A percentile compares a stretch with the other conserved stretches of the same genome.
These are phyloP conservation scores for Hydriomena furcata DNA, from an alignment of 2,888 invertebrate species.

Conservation along the genomic window DNA sequence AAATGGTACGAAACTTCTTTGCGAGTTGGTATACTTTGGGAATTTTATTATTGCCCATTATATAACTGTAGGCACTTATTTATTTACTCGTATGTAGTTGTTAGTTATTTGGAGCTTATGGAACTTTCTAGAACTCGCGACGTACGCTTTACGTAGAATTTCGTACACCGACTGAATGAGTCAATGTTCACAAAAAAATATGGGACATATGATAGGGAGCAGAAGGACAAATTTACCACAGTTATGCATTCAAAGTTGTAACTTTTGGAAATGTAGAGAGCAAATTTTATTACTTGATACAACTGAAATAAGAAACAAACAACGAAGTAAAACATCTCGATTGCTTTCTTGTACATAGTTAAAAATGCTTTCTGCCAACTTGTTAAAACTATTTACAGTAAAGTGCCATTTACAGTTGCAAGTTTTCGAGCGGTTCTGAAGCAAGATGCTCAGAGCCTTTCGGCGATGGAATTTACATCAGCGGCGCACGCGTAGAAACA, in stretches of 20 bases:
- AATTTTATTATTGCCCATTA: conserved; percentile 26
- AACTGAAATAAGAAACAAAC: conserved; percentile 7
- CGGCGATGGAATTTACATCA: conserved; percentile 63
- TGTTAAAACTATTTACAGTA: conserved; percentile 32
- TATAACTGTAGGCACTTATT: background rate
- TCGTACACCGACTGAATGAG: too few species aligned
- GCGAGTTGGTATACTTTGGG: conserved; percentile 33
- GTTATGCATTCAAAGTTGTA: too few species aligned
- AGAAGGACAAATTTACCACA: too few species aligned
- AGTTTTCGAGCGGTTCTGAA: conserved; percentile 28
- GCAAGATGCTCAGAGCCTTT: conserved; percentile 48
- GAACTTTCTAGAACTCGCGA: too few species aligned
- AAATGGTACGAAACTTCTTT: conserved; percentile 30
- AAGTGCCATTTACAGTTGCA: conserved; percentile 33
- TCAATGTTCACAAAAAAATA: too few species aligned
- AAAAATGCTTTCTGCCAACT: conserved; percentile 27
- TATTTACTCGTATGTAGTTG: too few species aligned
- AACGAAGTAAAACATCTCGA: conserved; percentile 6
- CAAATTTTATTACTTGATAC: conserved; percentile 1
- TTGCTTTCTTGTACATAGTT: conserved; percentile 16
- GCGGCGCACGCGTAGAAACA: conserved; percentile 57
- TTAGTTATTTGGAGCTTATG: too few species aligned
- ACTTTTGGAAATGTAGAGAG: background rate
- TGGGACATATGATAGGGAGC: background rate
- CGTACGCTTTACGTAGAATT: too few species aligned